Evolutionary conservation across 2,797 vertebrate species (phyloP).

Genomic region (Amazonetta brasiliensis): DNA sequence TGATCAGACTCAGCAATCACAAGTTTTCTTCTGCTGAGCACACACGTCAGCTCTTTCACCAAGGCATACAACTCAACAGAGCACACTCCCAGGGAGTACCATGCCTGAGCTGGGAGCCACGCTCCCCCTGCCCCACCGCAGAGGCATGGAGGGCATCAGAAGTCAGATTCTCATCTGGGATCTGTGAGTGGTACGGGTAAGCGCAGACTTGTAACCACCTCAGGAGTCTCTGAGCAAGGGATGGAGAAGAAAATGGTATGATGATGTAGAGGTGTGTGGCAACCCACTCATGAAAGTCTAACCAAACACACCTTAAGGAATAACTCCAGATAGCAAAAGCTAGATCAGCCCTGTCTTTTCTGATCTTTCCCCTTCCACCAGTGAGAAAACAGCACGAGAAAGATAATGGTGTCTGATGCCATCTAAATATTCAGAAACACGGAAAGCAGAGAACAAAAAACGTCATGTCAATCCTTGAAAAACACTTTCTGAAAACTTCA

Average conservation of each 20-base stretch:
- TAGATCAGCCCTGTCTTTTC: background rate
- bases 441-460: background rate
- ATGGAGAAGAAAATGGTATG: background rate
- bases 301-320: background rate
- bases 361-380: background rate
- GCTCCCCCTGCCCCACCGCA: background rate
- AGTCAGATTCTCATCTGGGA: background rate
- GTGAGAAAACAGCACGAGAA: background rate
- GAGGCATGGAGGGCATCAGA: background rate
- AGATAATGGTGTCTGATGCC: background rate
- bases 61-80: background rate
- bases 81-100: no score
- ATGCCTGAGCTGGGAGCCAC: fast-evolving
- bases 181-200: fast-evolving
- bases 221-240: background rate
- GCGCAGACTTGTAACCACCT: background rate
- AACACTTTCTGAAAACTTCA: background rate
- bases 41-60: fast-evolving
- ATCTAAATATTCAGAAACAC: background rate
- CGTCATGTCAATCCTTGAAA: background rate
- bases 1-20: background rate
- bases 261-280: no score
- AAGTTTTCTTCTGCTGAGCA: background rate
- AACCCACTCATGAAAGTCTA: background rate
- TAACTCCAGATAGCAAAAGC: background rate